phyloP scores from a whole-genome alignment of 2,797 vertebrate species.

The Otus scops region DNA sequence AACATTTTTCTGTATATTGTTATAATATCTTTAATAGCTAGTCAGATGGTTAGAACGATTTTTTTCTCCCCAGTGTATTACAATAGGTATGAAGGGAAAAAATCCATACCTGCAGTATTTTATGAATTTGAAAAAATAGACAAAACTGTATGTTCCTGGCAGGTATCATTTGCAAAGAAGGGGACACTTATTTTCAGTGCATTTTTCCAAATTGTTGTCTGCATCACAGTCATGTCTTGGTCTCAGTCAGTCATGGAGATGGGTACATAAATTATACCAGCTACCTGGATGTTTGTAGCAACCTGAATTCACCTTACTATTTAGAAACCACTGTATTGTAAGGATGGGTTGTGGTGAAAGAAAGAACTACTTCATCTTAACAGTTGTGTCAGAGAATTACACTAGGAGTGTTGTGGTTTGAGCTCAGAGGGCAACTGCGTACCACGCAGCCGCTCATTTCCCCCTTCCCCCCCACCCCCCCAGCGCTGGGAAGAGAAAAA shows the following conservation, averaged over 20 bases:
- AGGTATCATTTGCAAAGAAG: not conserved
- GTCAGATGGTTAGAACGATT: not conserved
- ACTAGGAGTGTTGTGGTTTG: not conserved
- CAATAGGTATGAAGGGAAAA: not conserved
- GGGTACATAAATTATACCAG: not conserved
- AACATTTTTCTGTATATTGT: not conserved
- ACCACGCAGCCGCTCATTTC: no score
- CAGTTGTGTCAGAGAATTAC: not conserved
- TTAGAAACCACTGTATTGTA: not conserved
- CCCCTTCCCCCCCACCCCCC: no score
- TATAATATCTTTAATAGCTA: not conserved
- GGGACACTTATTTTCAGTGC: not conserved
- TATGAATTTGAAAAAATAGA: not conserved
- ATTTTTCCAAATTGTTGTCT: not conserved
- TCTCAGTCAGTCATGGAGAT: not conserved
- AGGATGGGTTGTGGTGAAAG: not conserved
- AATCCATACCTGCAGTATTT: not conserved
- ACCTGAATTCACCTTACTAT: not conserved
- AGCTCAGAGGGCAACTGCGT: no score
- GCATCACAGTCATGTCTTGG: not conserved
- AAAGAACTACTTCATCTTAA: not conserved
- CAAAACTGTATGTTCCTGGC: not conserved
- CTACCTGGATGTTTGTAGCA: not conserved
- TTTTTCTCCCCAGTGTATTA: not conserved
- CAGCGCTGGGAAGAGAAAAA: no score